Conservation (phyloP, 2,113 vertebrate species). For the Daboia siamensis region DNA sequence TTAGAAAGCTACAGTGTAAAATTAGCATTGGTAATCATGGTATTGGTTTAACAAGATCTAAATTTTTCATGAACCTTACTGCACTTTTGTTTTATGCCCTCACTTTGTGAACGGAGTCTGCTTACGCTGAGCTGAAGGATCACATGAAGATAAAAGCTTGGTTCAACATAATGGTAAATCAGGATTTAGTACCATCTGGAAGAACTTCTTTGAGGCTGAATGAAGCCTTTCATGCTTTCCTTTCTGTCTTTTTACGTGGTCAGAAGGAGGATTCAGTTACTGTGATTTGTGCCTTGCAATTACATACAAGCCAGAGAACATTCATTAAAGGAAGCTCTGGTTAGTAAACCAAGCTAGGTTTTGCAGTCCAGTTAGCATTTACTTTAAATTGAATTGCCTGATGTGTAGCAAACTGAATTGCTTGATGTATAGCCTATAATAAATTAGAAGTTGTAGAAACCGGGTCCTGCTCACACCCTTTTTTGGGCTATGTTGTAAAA, state of each 20-base stretch:
- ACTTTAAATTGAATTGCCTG: not conserved
- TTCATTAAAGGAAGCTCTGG: not conserved
- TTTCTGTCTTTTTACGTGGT: not conserved
- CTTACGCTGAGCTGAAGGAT: conserved; percentile 42
- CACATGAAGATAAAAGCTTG: conserved; percentile 32
- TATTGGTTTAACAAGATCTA: conserved; percentile 46
- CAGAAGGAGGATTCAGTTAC: not conserved
- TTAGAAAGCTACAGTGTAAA: not conserved
- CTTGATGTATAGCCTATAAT: not conserved
- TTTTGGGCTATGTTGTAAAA: not conserved
- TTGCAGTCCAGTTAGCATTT: not conserved
- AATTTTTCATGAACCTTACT: conserved; percentile 54
- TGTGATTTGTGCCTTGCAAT: not conserved
- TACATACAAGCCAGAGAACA: not conserved
- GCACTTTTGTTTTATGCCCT: conserved; percentile 28
- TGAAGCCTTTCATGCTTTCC: not conserved
- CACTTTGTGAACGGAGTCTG: conserved; percentile 38
- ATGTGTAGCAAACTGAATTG: not conserved
- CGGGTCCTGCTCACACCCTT: not conserved
- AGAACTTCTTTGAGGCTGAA: not conserved
- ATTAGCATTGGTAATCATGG: conserved; percentile 49
- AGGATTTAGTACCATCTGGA: not conserved
- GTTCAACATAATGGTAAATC: not conserved
- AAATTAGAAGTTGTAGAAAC: not conserved
- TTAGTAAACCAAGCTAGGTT: not conserved